Evolutionary conservation across 1,140 invertebrate species (phyloP), one percentile per base, ranked within the genome.

Genomic region (Thaumatotibia leucotreta): DNA sequence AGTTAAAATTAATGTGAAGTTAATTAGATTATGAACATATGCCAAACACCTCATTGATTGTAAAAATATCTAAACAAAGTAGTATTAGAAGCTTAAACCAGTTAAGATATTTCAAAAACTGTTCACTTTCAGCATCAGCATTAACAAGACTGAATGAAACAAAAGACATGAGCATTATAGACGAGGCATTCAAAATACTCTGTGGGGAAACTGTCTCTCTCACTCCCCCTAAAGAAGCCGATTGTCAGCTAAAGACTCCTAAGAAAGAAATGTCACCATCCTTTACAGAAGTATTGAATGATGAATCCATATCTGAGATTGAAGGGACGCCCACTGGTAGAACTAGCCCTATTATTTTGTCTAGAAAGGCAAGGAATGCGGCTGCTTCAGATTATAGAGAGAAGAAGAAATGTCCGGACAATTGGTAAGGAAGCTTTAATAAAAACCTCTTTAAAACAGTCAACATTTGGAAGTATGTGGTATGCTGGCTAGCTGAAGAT

Each of bases 331-430:
- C 86, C 0, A 80, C 79, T 0, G 86, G 83, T 3, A 72, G 84
- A 8, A 80, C 63, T 5, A 90, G 88, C 66, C 88, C 88, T 17
- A 85, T 90, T 64, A 83, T 90, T 67, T 72, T 73, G 11, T 74
- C 69, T n/a, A 87, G 77, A 63, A 87, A 83, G 54, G 9, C 73
- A 4, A 80, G 68, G 20, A 76, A 22, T 11, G 66, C 20, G 39
- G 65, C 58, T 11, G 23, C 68, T 2, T 69, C 76, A 11, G 75
- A 73, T 69, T 69, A 65, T n/a, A 76, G 76, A 63, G 84, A 86
- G 29, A 89, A 89, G 45, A 87, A 84, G 45, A 88, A 88, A 72
- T 85, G 83, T 67, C 77, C 86, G 0, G 74, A 79, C 20, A 72
- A 64, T 61, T 88, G 87, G 85, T 87, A 69, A 80, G 72, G 11